Evolutionary conservation across 2,797 vertebrate genomes (phyloP).

Genomic region (Dicrostonyx torquatus): DNA sequence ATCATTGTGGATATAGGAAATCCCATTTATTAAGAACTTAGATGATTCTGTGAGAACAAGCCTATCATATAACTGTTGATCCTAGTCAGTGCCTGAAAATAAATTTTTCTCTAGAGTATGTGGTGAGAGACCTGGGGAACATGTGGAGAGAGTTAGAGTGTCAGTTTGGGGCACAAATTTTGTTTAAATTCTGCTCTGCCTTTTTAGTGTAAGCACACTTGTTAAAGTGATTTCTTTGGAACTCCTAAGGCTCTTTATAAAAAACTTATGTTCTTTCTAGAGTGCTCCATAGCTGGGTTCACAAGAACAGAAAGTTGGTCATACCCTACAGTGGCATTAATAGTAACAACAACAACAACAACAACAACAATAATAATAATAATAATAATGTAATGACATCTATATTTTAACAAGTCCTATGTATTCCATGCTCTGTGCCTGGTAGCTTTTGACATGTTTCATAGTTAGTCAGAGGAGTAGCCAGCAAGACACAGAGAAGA

Average conservation of each 20-base stretch:
- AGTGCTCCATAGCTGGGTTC: not conserved
- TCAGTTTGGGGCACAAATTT: conserved; percentile 46
- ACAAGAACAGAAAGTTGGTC: not conserved
- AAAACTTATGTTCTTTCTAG: not conserved
- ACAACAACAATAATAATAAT: too few species aligned
- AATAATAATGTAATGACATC: not conserved
- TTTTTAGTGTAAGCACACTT: not conserved
- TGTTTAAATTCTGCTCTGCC: conserved; percentile 12
- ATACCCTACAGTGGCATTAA: not conserved
- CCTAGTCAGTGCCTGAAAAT: conserved; percentile 48
- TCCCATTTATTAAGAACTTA: conserved; percentile 40
- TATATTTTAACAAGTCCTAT: not conserved
- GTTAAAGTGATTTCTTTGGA: not conserved
- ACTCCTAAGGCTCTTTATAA: not conserved
- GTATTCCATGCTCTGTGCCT: not conserved
- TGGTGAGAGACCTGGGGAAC: not conserved
- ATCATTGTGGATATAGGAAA: conserved; percentile 20
- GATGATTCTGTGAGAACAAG: conserved; percentile 51
- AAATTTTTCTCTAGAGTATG: conserved; percentile 53
- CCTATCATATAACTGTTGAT: conserved; percentile 49
- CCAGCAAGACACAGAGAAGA: not conserved
- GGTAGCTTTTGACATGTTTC: not conserved
- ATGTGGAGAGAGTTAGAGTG: not conserved
- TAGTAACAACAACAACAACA: not conserved
- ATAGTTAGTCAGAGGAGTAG: not conserved